These are phyloP conservation scores for Trematocara variabile DNA, from an alignment of 2,113 vertebrate genomes.

Conservation along the genomic window DNA sequence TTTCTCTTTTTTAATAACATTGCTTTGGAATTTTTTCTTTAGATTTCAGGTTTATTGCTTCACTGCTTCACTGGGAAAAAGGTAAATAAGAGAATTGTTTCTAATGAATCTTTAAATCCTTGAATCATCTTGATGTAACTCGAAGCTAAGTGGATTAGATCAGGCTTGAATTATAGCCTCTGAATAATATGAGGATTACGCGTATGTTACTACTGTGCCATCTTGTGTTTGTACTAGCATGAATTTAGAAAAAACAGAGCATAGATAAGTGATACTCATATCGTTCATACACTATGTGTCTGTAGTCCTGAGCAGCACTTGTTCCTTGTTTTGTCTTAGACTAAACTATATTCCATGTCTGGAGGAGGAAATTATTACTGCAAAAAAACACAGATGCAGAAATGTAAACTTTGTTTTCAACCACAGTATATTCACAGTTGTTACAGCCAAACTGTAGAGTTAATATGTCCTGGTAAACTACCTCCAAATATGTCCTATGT, in stretches of 20 bases:
- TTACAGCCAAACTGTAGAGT: background rate
- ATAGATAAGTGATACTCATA: background rate
- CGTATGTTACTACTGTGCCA: background rate
- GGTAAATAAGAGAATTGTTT: background rate
- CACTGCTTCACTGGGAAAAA: background rate
- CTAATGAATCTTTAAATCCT: background rate
- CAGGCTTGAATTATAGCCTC: background rate
- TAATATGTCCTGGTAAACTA: background rate
- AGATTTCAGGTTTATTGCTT: background rate
- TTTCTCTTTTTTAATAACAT: background rate
- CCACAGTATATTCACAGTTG: background rate
- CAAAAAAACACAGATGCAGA: background rate
- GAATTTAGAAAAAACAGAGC: background rate
- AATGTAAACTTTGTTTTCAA: background rate
- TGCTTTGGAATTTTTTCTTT: background rate
- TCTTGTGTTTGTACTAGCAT: background rate
- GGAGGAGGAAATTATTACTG: background rate
- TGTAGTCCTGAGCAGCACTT: background rate
- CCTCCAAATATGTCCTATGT: background rate
- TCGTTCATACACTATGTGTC: background rate
- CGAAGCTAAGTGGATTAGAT: background rate
- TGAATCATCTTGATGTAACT: background rate
- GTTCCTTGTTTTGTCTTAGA: background rate
- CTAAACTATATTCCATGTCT: background rate
- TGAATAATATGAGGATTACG: background rate